These are phyloP conservation scores for Eunapius fragilis DNA, from an alignment of 37 sponge, comb jelly and placozoan genomes.

Conservation along the genomic window DNA sequence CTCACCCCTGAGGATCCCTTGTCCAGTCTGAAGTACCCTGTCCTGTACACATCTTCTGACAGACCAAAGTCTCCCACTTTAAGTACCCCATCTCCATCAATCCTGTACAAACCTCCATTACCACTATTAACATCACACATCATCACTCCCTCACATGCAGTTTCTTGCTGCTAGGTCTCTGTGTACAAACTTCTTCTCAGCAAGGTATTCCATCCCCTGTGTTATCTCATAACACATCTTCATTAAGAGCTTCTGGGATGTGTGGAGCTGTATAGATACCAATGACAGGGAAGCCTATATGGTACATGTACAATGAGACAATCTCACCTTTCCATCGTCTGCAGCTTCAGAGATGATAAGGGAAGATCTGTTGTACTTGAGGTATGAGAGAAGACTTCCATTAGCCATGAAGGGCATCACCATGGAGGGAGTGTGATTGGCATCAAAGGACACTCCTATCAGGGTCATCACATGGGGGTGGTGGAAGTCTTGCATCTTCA, in stretches of 20 bases:
- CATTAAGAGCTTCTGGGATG: too few species aligned
- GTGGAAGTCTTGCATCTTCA: constrained; percentile 41
- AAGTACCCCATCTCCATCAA: not conserved
- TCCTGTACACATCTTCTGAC: not conserved
- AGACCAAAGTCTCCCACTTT: constrained; percentile 11
- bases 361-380: constrained; percentile 24
- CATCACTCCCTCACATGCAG: too few species aligned
- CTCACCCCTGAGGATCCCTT: not conserved
- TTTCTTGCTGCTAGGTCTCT: too few species aligned
- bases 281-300: too few species aligned
- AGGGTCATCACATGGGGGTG: constrained; percentile 51
- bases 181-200: too few species aligned
- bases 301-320: too few species aligned
- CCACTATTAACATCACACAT: too few species aligned
- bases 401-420: constrained; percentile 55
- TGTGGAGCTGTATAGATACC: too few species aligned
- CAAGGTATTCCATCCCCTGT: too few species aligned
- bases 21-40: not conserved
- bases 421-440: constrained; percentile 2
- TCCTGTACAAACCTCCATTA: not conserved
- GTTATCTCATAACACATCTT: too few species aligned
- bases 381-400: constrained; percentile 46
- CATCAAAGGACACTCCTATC: constrained; percentile 38
- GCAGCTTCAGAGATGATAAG: not conserved
- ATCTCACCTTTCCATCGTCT: too few species aligned